Evolutionary conservation across 2,888 invertebrate species (phyloP).

Genomic region (Sturmia bella): DNA sequence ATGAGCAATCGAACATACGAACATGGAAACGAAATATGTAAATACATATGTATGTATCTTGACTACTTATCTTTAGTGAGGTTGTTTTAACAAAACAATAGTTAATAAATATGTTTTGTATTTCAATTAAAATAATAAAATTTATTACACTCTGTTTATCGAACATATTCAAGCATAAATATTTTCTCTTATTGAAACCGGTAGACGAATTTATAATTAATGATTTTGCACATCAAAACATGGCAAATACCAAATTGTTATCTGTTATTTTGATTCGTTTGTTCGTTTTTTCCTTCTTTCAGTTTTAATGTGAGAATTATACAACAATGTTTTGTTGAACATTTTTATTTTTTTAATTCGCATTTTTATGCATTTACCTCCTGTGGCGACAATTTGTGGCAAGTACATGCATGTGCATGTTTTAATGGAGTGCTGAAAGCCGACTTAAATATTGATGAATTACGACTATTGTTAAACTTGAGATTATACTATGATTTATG

Average conservation of each 20-base stretch:
- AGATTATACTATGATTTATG: not conserved
- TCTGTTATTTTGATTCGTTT: slow-evolving; percentile 9
- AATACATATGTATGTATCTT: slow-evolving; percentile 5
- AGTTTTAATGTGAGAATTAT: not conserved
- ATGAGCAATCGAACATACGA: not conserved
- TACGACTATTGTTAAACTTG: slow-evolving; percentile 15
- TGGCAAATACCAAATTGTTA: slow-evolving; percentile 56
- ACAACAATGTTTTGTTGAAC: slow-evolving; percentile 24
- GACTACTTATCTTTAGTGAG: slow-evolving; percentile 3
- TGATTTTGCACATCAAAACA: slow-evolving; percentile 46
- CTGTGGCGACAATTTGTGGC: slow-evolving; percentile 43
- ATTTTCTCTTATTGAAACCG: slow-evolving; percentile 12
- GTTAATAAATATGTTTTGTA: slow-evolving; percentile 61
- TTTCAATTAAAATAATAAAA: slow-evolving; percentile 54
- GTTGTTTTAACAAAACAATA: slow-evolving; percentile 50
- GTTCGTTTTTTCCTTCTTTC: not conserved
- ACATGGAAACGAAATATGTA: not conserved
- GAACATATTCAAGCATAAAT: slow-evolving; percentile 14
- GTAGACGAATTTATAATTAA: slow-evolving; percentile 64
- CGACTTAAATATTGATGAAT: slow-evolving; percentile 26
- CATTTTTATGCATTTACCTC: slow-evolving; percentile 39
- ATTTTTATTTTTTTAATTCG: slow-evolving; percentile 33
- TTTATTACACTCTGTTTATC: slow-evolving; percentile 53
- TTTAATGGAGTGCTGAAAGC: slow-evolving; percentile 46
- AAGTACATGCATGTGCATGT: slow-evolving; percentile 5